Conservation (phyloP, 2,113 vertebrate genomes). For the Cyphomyrus discorhynchus region DNA sequence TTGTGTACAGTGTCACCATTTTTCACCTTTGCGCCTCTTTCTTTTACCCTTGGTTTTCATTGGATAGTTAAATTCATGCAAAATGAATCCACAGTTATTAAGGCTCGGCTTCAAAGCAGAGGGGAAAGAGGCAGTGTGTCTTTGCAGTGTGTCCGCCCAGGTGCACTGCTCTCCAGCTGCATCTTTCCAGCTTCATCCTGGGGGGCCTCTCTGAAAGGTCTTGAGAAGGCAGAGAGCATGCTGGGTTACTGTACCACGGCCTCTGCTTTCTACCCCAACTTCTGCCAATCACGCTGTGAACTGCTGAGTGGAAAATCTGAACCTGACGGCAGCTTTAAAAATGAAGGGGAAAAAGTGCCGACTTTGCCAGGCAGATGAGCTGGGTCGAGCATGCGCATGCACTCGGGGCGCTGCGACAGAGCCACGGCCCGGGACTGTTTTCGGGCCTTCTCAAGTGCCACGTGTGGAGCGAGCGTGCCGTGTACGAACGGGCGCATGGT, state of each 20-base stretch:
- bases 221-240: background rate
- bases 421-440: slow-evolving; percentile 22
- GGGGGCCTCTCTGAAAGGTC: background rate
- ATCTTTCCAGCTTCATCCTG: slow-evolving; percentile 1
- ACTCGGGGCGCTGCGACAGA: background rate
- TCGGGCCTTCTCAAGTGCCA: slow-evolving; percentile 40
- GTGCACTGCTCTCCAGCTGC: background rate
- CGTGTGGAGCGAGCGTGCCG: background rate
- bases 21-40: background rate
- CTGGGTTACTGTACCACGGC: background rate
- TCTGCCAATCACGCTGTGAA: slow-evolving; percentile 3
- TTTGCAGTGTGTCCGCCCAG: background rate
- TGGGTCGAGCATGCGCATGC: background rate
- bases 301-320: background rate
- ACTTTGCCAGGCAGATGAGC: slow-evolving; percentile 1
- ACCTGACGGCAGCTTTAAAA: background rate
- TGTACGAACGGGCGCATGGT: background rate
- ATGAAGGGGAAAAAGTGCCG: background rate
- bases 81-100: background rate
- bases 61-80: background rate
- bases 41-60: background rate
- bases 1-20: background rate
- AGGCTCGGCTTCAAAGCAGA: background rate
- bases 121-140: background rate
- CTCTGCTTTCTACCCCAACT: slow-evolving; percentile 2